These are phyloP conservation scores for Rhinichthys osculus DNA, from an alignment of 2,797 vertebrate species.

Conservation along the genomic window DNA sequence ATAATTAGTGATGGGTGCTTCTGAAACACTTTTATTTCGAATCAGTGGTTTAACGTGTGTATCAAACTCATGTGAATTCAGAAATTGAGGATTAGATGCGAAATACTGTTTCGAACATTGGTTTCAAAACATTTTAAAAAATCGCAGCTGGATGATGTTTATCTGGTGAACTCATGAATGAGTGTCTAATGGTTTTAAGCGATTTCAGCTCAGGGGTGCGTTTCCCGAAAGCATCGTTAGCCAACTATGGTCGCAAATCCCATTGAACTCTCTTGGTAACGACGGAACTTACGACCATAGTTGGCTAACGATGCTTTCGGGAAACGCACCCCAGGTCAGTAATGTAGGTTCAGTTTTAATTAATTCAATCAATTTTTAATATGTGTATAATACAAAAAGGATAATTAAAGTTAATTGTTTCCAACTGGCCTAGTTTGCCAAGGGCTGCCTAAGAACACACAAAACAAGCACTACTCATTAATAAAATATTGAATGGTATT, in stretches of 20 bases:
- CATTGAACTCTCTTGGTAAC: no score
- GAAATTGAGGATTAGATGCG: neutral
- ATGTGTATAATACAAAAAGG: neutral
- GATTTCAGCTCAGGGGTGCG: no score
- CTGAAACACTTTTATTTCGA: neutral
- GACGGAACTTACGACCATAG: no score
- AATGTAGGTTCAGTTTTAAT: neutral
- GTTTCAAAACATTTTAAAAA: neutral
- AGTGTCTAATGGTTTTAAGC: neutral
- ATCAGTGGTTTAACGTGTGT: neutral
- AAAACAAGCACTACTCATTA: conserved; percentile 1
- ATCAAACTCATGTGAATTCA: neutral
- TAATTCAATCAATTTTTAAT: neutral
- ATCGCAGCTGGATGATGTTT: neutral
- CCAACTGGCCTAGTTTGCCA: neutral
- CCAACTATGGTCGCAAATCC: no score
- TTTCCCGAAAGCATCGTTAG: no score
- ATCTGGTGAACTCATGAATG: neutral
- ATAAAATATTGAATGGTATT: neutral
- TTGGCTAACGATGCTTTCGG: no score
- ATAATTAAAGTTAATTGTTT: neutral
- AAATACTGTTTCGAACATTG: neutral
- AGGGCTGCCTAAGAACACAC: neutral
- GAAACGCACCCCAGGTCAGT: no score
- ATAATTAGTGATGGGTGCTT: neutral